A percentile compares a stretch with the other conserved stretches of the same genome.
These are phyloP conservation scores for Tyto alba DNA, from an alignment of 2,113 vertebrate genomes.

Conservation along the genomic window DNA sequence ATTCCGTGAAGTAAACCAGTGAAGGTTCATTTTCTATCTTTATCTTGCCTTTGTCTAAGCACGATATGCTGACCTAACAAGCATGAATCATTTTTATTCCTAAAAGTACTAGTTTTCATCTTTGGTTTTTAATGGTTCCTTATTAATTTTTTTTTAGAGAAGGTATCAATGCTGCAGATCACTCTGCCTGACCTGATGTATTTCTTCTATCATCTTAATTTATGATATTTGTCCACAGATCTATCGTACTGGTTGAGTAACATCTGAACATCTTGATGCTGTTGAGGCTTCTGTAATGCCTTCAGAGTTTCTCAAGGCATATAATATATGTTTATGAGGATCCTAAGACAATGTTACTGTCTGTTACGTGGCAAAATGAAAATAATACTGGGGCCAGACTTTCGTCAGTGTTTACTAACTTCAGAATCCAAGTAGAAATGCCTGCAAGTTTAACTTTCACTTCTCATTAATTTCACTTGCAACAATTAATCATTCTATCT, in stretches of 20 bases:
- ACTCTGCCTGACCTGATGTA: neutral
- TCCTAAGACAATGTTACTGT: neutral
- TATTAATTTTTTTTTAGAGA: neutral
- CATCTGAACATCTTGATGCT: neutral
- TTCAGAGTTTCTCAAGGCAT: neutral
- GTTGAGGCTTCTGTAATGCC: neutral
- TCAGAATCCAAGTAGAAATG: neutral
- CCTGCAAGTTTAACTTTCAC: neutral
- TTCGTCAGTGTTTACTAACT: neutral
- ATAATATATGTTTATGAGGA: neutral
- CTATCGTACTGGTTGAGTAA: neutral
- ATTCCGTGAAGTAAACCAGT: neutral
- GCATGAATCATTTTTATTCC: neutral
- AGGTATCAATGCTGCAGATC: neutral
- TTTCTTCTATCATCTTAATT: neutral
- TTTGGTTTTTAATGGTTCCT: neutral
- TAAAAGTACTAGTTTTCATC: neutral
- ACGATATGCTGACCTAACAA: neutral
- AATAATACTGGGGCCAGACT: neutral
- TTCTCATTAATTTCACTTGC: neutral
- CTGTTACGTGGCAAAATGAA: neutral
- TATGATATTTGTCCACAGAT: neutral
- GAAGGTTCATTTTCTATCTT: neutral
- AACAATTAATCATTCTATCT: neutral
- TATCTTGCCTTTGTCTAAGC: neutral